Conservation (phyloP, 2,797 vertebrate genomes). For the Synanceia verrucosa region DNA sequence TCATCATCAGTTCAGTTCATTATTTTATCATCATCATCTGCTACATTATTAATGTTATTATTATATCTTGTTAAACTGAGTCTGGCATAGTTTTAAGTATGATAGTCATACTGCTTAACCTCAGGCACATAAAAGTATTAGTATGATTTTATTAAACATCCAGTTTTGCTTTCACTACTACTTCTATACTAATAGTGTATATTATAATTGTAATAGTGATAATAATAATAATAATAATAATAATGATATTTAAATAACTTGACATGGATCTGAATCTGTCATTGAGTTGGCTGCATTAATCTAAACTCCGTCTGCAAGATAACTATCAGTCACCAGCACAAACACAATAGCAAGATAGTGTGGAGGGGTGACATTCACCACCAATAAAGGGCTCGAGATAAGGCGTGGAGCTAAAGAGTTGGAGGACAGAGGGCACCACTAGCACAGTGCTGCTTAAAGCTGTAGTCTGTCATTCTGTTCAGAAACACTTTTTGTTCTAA, state of each 20-base stretch:
- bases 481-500: no score
- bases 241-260: background rate
- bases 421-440: conserved; percentile 13
- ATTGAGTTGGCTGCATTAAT: background rate
- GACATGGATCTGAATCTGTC: background rate
- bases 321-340: background rate
- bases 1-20: no score
- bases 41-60: no score
- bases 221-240: no score
- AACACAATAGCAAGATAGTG: conserved; percentile 21
- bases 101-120: background rate
- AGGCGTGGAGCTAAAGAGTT: background rate
- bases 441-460: background rate
- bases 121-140: background rate
- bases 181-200: no score
- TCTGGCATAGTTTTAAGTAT: background rate
- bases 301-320: background rate
- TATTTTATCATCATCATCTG: background rate
- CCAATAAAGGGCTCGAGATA: conserved; percentile 22
- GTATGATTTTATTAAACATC: background rate
- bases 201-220: no score
- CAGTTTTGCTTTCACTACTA: background rate
- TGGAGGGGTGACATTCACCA: background rate
- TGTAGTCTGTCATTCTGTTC: no score
- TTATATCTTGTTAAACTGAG: background rate